Conservation (phyloP, 1,140 invertebrate genomes). For the Phocides pigmalion region DNA sequence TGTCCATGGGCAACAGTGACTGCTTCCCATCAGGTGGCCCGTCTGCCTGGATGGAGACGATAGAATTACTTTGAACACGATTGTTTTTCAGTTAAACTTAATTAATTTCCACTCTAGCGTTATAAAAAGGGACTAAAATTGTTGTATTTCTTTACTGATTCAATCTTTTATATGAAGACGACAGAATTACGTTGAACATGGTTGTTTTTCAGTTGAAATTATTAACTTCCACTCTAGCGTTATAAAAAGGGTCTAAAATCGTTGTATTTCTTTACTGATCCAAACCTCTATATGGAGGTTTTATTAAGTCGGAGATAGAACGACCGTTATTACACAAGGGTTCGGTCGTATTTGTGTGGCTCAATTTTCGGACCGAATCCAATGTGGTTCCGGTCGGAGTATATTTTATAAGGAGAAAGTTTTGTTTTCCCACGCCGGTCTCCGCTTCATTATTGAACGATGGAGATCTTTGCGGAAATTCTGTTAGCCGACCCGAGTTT, state of each 20-base stretch:
- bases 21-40: too few species aligned
- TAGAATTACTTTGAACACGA: too few species aligned
- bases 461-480: conserved; percentile 7
- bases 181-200: too few species aligned
- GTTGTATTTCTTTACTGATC: conserved; percentile 10
- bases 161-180: conserved; percentile 7
- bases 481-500: conserved; percentile 14
- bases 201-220: too few species aligned
- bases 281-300: conserved; percentile 8
- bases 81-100: too few species aligned
- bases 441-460: neutral
- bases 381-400: conserved; percentile 18
- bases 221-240: neutral
- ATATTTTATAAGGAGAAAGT: conserved; percentile 24
- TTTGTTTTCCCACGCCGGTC: conserved; percentile 26
- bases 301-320: conserved; percentile 46
- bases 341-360: conserved; percentile 37
- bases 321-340: conserved; percentile 43
- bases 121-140: conserved; percentile 9
- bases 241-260: conserved; percentile 10
- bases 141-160: conserved; percentile 10
- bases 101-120: neutral
- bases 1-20: too few species aligned
- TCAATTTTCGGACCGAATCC: conserved; percentile 41
- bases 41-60: too few species aligned